phyloP scores from a whole-genome alignment of 2,888 invertebrate species.

The Aleiodes testaceus region DNA sequence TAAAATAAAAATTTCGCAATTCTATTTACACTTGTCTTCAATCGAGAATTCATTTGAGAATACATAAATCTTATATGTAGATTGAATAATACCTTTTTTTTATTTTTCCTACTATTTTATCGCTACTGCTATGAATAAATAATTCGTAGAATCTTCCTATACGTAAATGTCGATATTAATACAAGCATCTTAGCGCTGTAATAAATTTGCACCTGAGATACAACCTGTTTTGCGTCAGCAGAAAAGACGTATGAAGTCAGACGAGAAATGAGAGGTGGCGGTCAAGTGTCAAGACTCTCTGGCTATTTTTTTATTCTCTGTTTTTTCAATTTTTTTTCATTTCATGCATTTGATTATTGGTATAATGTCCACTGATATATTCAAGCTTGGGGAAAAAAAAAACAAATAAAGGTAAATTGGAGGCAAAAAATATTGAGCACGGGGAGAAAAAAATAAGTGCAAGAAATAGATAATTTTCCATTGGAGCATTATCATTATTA shows the following conservation, averaged over 20 bases:
- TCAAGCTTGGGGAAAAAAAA: constrained; percentile 8
- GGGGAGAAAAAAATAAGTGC: constrained; percentile 1
- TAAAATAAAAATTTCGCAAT: too few relatives aligned
- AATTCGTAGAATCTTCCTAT: constrained; percentile 15
- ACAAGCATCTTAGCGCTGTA: constrained; percentile 23
- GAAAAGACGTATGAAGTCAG: not conserved
- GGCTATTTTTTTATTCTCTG: constrained; percentile 39
- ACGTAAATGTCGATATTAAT: not conserved
- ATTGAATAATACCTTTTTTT: not conserved
- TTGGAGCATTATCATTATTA: constrained; percentile 46
- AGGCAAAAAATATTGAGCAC: constrained; percentile 19
- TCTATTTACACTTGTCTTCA: too few relatives aligned
- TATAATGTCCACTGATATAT: constrained; percentile 22
- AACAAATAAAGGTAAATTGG: not conserved
- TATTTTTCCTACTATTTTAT: not conserved
- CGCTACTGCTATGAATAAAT: constrained; percentile 2
- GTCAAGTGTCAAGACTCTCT: constrained; percentile 55
- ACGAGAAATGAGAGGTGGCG: constrained; percentile 47
- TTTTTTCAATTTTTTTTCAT: not conserved
- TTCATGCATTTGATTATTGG: constrained; percentile 23
- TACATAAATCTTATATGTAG: too few relatives aligned
- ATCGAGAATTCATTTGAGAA: too few relatives aligned
- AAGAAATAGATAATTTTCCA: not conserved
- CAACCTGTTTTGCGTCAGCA: constrained; percentile 37
- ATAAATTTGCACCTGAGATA: constrained; percentile 30